Conservation (phyloP, 1,140 invertebrate genomes). For the Monochamus saltuarius region DNA sequence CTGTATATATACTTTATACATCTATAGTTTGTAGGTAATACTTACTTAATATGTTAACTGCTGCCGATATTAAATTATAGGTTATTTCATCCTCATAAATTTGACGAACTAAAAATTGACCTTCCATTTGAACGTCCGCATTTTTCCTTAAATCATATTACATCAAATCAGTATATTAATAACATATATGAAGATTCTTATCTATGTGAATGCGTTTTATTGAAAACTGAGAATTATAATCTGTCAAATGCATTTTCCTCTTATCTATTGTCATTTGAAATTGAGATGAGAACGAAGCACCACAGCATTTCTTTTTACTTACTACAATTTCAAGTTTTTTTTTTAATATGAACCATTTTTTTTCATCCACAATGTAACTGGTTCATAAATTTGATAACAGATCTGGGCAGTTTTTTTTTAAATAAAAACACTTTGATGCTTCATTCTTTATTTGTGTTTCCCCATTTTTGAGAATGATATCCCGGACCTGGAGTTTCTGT, state of each 20-base stretch:
- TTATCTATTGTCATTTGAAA: neutral
- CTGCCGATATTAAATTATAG: constrained; percentile 89
- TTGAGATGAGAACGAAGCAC: neutral
- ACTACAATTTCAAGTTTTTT: neutral
- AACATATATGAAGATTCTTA: no score
- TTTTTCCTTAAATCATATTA: constrained; percentile 69
- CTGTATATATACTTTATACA: no score
- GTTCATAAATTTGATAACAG: no score
- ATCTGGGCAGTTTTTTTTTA: no score
- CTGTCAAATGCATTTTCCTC: neutral
- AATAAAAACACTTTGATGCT: no score
- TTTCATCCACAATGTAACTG: no score
- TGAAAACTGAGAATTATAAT: neutral
- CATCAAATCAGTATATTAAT: neutral
- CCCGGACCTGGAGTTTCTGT: no score
- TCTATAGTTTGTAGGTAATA: constrained; percentile 34
- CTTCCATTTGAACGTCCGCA: constrained; percentile 90
- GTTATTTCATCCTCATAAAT: constrained; percentile 95
- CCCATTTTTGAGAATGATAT: no score
- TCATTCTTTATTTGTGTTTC: no score
- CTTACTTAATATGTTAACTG: constrained; percentile 87
- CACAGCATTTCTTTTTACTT: neutral
- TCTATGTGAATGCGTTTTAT: no score
- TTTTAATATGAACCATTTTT: no score
- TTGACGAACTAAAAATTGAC: constrained; percentile 89